Evolutionary conservation across 2,888 invertebrate species (phyloP), one percentile per base, ranked within the genome.

Genomic region (Slavum lentiscoides): DNA sequence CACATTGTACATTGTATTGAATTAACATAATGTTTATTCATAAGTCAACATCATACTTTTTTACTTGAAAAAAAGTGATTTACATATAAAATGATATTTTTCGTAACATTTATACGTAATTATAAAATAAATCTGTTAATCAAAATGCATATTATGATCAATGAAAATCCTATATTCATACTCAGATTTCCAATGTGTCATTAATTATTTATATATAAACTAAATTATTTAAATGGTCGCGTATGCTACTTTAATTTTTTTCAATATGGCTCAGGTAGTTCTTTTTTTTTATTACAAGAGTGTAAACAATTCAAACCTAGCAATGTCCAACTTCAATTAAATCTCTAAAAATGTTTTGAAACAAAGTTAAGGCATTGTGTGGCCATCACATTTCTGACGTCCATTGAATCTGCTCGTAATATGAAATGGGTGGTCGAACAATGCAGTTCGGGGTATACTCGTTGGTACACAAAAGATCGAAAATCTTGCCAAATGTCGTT

Each of bases 401-500:
- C 55, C 53, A 62, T 77, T 77, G 76, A 77, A 77, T 69, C 39
- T 39, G 69, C 61, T 69, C 61, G 59, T 69, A 76, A 68, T 68
- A 59, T 61, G 76, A 69, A 69, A 69, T 69, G 69, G 53, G 49
- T 21, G 69, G 69, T 61, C 53, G 76, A 80, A 80, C 77, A 80
- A 80, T 80, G 77, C 37, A 58, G 43, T 75, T 58, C 58, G 19
- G 62, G 64, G 77, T 55, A 64, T 80, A 80, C 70, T 80, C 77
- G 70, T 80, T 70, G 30, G 62, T 62, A 70, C 62, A 80, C 77
- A 80, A 80, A 62, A 64, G 77, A 80, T 80, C 64, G 70, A 70
- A 80, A 80, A 80, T 80, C 77, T 80, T 80, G 77, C 70, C 77
- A 80, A 80, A 80, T 80, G 70, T 80, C 77, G 70, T 80, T 80